Evolutionary conservation across 1,140 invertebrate species (phyloP).

Genomic region (Lepidotrigona ventralis): DNA sequence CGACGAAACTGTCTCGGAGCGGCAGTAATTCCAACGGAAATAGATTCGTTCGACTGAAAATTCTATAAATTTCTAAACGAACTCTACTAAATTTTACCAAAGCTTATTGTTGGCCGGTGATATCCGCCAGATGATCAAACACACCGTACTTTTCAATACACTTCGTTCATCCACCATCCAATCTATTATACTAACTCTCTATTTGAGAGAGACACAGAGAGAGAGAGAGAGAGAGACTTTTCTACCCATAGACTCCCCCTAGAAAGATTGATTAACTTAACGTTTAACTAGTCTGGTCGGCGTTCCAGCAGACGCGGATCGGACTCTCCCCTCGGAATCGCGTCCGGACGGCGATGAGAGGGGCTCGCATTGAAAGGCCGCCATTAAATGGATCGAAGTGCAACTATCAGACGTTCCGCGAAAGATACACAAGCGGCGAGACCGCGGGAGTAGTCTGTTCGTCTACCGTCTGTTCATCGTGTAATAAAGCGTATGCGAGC

Average conservation of each 20-base stretch:
- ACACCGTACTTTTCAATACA: background rate
- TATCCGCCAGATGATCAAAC: background rate
- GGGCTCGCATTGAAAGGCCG: conserved; percentile 25
- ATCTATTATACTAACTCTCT: background rate
- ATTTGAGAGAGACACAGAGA: too few relatives aligned
- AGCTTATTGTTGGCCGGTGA: background rate
- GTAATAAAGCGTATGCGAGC: conserved; percentile 53
- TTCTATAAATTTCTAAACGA: background rate
- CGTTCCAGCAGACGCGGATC: background rate
- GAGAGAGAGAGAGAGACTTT: background rate
- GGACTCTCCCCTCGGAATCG: background rate
- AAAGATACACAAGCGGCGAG: conserved; percentile 44
- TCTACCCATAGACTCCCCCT: background rate
- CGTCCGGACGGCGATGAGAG: background rate
- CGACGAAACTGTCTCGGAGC: too few relatives aligned
- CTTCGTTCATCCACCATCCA: background rate
- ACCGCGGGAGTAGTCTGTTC: conserved; percentile 14
- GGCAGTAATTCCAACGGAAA: background rate
- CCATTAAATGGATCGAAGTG: conserved; percentile 46
- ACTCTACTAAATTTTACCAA: background rate
- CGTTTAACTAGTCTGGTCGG: conserved; percentile 15
- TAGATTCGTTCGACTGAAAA: background rate
- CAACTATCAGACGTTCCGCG: conserved; percentile 47
- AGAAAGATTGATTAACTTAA: conserved; percentile 25
- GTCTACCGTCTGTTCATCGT: conserved; percentile 38